Evolutionary conservation across 2,797 vertebrate species (phyloP), one percentile per base, ranked within the genome.

Genomic region (Catamblyrhynchus diadema): DNA sequence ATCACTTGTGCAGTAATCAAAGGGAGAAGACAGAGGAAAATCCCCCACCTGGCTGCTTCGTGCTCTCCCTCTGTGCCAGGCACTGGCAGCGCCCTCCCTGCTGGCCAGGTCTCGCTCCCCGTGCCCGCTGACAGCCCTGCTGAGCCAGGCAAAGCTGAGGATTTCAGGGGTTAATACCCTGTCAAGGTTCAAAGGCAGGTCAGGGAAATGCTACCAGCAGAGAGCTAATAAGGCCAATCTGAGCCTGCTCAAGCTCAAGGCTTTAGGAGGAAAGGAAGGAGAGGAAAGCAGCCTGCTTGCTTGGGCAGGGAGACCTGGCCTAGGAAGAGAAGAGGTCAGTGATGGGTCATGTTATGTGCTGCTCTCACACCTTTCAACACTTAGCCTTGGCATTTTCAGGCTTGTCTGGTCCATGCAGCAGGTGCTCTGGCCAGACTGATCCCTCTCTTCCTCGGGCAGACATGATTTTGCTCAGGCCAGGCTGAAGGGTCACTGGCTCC

Each of bases 161-260:
- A 86, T 86, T 81, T 27, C 69, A 39, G 91, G 48, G 65, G 62
- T 86, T 90, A 93, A 88, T 19, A 16, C 35, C 71, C 66, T 30
- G 33, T 3, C n/a, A 64, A 15, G 48, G 91, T 60, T 90, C 94
- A 95, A 93, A 86, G 84, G 75, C 84, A 66, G 94, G 45, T 86
- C 87, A 93, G 79, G 86, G 47, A 72, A 81, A 69, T 42, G 59
- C 28, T 65, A 5, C 61, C 81, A 74, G 66, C 35, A 22, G 45
- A 88, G 78, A 57, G 45, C 37, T 75, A 44, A 66, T 69, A 51
- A 4, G 30, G 50, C 42, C 62, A 56, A 81, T 71, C 91, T 81
- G 87, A 91, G 72, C 79, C 75, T 66, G 75, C 61, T 87, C 47
- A 57, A 60, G 78, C 41, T 62, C 6, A 22, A 17, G 74, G 79